Percentiles rank a stretch among this genome's conserved stretches.
These are phyloP conservation scores for Miniopterus natalensis DNA, from an alignment of 2,113 vertebrate species.

Conservation along the genomic window DNA sequence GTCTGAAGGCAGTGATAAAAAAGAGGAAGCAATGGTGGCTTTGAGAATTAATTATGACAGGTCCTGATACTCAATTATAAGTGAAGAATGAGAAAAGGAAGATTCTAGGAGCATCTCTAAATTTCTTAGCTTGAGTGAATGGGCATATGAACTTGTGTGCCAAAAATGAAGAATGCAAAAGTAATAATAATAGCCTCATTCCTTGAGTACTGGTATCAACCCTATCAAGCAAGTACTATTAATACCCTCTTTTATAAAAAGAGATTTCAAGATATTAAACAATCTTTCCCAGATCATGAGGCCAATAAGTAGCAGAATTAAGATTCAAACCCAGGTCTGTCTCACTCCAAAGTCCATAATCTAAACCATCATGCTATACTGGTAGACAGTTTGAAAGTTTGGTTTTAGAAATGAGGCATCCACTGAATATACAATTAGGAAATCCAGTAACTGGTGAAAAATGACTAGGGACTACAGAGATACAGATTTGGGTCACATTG, in stretches of 20 bases:
- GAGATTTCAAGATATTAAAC: background rate
- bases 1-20: background rate
- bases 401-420: background rate
- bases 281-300: background rate
- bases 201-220: background rate
- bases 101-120: constrained; percentile 39
- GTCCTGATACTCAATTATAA: background rate
- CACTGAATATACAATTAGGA: constrained; percentile 8
- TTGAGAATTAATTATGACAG: background rate
- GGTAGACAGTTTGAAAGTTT: background rate
- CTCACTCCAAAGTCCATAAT: constrained; percentile 31
- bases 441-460: constrained; percentile 34
- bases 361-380: background rate
- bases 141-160: background rate
- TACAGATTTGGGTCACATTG: background rate
- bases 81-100: constrained; percentile 33
- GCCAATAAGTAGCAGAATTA: constrained; percentile 6
- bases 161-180: constrained; percentile 13
- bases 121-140: constrained; percentile 17
- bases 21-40: background rate
- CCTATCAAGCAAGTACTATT: background rate
- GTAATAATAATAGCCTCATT: background rate
- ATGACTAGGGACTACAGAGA: background rate
- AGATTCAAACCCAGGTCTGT: background rate
- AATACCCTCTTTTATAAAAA: background rate